Conservation (phyloP, 2,797 vertebrate genomes). For the Pseudocheirus occidentalis region DNA sequence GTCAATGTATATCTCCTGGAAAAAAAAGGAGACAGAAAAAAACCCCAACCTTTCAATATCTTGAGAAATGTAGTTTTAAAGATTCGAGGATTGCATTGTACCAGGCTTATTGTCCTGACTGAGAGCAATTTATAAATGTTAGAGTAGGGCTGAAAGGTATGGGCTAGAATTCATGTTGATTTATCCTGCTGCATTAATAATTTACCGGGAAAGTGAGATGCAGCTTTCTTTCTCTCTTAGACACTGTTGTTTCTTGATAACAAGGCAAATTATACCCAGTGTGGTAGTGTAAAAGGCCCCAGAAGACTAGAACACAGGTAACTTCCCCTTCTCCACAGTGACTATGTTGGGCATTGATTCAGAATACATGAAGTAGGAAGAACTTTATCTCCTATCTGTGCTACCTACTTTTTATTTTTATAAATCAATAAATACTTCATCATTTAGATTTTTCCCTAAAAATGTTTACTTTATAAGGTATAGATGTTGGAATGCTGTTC, state of each 20-base stretch:
- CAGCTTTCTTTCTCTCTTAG: not conserved
- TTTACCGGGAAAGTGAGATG: not conserved
- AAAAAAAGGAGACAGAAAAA: constrained; percentile 26
- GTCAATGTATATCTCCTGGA: not conserved
- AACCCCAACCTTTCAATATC: constrained; percentile 23
- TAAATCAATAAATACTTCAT: constrained; percentile 67
- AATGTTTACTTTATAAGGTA: constrained; percentile 36
- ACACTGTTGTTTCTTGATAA: not conserved
- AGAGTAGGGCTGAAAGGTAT: not conserved
- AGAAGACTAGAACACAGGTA: not conserved
- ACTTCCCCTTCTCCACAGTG: not conserved
- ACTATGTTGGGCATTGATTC: constrained; percentile 52
- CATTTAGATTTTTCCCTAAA: constrained; percentile 45
- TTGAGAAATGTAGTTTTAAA: constrained; percentile 33
- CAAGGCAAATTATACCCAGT: constrained; percentile 2
- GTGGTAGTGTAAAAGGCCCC: not conserved
- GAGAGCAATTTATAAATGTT: constrained; percentile 41
- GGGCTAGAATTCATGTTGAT: not conserved
- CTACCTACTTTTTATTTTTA: constrained; percentile 47
- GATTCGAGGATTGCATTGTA: constrained; percentile 22
- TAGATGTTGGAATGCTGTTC: constrained; percentile 36
- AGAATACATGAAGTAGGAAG: constrained; percentile 1
- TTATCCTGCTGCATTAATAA: constrained; percentile 12
- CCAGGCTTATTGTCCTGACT: constrained; percentile 11
- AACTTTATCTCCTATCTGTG: constrained; percentile 41